Conservation (phyloP, 1,140 invertebrate genomes). For the Colletes gigas region DNA sequence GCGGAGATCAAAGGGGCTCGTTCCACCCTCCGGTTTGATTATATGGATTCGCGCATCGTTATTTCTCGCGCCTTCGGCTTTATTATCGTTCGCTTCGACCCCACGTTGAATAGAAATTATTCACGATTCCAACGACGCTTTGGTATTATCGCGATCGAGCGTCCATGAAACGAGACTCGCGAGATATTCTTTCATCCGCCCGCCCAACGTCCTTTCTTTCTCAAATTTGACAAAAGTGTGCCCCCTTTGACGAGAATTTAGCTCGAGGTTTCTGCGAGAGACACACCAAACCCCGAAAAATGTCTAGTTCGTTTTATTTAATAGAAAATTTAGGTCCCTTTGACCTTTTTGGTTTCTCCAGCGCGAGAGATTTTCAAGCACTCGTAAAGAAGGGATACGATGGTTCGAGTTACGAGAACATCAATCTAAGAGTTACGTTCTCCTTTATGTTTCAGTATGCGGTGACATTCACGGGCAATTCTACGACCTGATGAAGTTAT, state of each 20-base stretch:
- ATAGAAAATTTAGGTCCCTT: no score
- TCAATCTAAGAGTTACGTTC: conserved; percentile 3
- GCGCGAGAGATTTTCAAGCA: no score
- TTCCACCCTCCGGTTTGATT: neutral
- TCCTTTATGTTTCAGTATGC: conserved; percentile 89
- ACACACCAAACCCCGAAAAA: no score
- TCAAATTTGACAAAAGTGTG: no score
- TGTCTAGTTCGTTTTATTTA: no score
- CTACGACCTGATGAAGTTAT: conserved; percentile 99
- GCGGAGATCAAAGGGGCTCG: neutral
- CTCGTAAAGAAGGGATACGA: no score
- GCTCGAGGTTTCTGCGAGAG: no score
- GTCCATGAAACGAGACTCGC: neutral
- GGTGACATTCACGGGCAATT: conserved; percentile 99
- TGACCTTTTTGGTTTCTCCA: no score
- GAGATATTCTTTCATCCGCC: conserved; percentile 10
- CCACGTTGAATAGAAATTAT: neutral
- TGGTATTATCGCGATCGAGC: conserved; percentile 17
- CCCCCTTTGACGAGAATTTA: no score
- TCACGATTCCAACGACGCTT: neutral
- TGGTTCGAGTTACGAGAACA: neutral
- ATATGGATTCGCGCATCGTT: conserved; percentile 1
- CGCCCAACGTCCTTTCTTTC: no score
- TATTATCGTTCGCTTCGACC: neutral
- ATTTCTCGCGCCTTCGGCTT: neutral